Base-by-base conservation (phyloP, 1,140 invertebrate species). In the Hycleus cichorii region DNA sequence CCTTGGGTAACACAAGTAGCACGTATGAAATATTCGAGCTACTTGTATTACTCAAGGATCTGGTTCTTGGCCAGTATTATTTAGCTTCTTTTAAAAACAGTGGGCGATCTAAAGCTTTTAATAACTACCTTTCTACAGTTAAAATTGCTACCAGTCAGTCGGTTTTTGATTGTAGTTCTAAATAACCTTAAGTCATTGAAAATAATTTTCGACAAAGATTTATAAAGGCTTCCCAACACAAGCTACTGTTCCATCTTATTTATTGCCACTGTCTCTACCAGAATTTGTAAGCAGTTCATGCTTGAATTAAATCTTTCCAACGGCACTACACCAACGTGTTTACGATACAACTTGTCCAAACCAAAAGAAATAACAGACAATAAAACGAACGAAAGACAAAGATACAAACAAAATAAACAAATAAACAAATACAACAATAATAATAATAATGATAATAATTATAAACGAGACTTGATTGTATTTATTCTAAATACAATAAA, bases 1-100 rank as follows among this genome's bases (percentile, higher is more conserved):
- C 62, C 58, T 55, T 55, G 63, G 43, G 59, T 64, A 64, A 64
- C 46, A 64, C 63, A 59, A 64, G 63, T 64, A 64, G 63, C 63
- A 64, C 57, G 56, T 64, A 58, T 46, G 60, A 59, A 62, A 62
- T 62, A 60, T 60, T 57, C 58, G 58, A 50, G 62, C 62, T 64
- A 64, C 62, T 64, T 54, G 62, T 60, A 49, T 64, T 64, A 64
- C 62, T 46, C 59, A 53, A 60, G 55, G 54, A 60, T 63, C 62
- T 59, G 62, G 58, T 63, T 60, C 43, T 59, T 32, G 50, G 48
- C 39, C 32, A 43, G 32, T 32, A 43, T 52, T 52, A 52, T 52
- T 52, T 52, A 52, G 60, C 50, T 48, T 61, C 56, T 50, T 55
- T 58, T 56, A 58, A 59, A 64, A 64, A 53, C 57, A 64, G 63